Base-by-base conservation (phyloP, 2,888 invertebrate species). In the Neria commutata region DNA sequence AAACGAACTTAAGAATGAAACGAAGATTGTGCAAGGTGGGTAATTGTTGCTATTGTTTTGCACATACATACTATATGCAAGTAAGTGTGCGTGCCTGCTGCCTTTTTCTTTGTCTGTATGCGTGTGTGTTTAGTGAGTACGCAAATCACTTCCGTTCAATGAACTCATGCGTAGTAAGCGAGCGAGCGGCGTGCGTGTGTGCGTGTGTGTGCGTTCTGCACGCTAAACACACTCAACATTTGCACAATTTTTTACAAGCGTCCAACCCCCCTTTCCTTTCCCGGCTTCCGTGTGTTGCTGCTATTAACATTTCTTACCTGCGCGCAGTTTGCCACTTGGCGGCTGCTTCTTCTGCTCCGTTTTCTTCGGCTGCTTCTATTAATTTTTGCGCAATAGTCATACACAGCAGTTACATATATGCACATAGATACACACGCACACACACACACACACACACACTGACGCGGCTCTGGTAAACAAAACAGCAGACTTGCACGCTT, bases 131-230 rank as follows among this genome's bases (percentile, higher is more conserved):
- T 19, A 14, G 34, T 26, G 62, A 62, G 67, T 72, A 74, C 71
- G 76, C 73, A 77, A 78, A 77, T 77, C 77, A 74, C 73, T 77
- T 77, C 74, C 78, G 76, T 78, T 73, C 76, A 78, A 76, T 77
- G 76, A 77, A 76, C 76, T 71, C 76, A 70, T 78, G 76, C 76
- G 78, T 76, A 78, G 75, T 74, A 71, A 69, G 69, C 67, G 65
- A 66, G 59, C 64, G 64, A 75, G 75, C 72, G 70, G 69, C 67
- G 65, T 67, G 59, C 64, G 64, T 60, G 64, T 48, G 40, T 29
- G n/a, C 48, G 47, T 24, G 21, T 19, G 17, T 49, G 26, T 49
- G 26, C 19, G 21, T 42, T 42, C 21, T 42, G 4, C 14, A 5
- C 21, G 4, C 6, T 6, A 29, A 29, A 11, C 29, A 29, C 6